Evolutionary conservation across 2,113 vertebrate genomes (phyloP).

Genomic region (Capricornis sumatraensis): DNA sequence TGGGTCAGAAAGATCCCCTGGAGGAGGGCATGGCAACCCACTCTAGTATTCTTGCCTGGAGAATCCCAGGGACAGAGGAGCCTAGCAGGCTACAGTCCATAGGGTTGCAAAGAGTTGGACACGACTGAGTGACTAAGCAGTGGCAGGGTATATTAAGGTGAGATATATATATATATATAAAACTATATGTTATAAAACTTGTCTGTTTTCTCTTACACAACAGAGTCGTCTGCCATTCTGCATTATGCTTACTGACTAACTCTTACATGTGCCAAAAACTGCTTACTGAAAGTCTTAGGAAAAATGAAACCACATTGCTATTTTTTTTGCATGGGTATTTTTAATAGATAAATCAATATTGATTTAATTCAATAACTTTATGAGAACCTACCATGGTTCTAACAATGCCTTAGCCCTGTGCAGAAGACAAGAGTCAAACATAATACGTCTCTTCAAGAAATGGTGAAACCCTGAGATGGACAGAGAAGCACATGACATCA

Average conservation of each 20-base stretch:
- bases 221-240: background rate
- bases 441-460: background rate
- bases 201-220: background rate
- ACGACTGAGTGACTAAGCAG: no score
- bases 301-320: background rate
- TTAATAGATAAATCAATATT: background rate
- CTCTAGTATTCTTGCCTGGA: background rate
- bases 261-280: background rate
- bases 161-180: background rate
- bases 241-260: background rate
- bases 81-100: no score
- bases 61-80: no score
- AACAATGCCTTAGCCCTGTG: background rate
- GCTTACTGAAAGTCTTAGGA: background rate
- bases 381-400: background rate
- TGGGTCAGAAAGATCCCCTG: background rate
- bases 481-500: fast-evolving
- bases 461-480: background rate
- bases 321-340: background rate
- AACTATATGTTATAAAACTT: background rate
- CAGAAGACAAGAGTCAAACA: background rate
- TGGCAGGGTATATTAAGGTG: no score
- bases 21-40: background rate
- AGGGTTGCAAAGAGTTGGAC: no score
- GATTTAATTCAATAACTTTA: background rate